phyloP scores from a whole-genome alignment of 2,113 vertebrate species.

The Cyprinus carpio region DNA sequence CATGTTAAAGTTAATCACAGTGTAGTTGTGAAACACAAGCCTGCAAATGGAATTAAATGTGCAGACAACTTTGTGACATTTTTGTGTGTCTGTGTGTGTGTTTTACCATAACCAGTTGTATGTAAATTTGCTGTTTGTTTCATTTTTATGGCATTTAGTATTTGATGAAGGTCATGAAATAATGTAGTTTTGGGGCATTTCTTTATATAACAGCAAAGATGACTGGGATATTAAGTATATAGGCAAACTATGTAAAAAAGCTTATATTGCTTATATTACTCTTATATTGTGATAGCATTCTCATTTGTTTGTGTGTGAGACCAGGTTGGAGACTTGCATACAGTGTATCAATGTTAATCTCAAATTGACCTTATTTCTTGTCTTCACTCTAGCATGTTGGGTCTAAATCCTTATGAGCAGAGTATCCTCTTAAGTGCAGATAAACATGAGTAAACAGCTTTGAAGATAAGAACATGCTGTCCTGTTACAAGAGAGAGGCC shows the following conservation, averaged over 20 bases:
- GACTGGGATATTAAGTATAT: neutral
- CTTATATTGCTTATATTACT: too few species aligned
- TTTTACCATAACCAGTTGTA: neutral
- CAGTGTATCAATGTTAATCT: conserved; percentile 20
- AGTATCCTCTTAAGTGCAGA: conserved; percentile 12
- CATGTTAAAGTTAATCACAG: too few species aligned
- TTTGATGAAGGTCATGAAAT: neutral
- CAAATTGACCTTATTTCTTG: neutral
- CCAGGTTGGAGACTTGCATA: neutral
- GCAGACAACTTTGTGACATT: neutral
- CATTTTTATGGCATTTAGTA: neutral
- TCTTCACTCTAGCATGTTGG: conserved; percentile 3
- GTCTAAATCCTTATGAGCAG: conserved; percentile 14
- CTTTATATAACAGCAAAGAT: neutral
- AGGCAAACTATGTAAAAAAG: neutral
- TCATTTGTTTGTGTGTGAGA: neutral
- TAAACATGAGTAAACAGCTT: conserved; percentile 26
- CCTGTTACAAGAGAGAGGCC: conserved; percentile 4
- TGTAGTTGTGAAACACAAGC: neutral
- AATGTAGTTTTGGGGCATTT: neutral
- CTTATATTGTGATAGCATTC: neutral
- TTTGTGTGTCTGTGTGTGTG: neutral
- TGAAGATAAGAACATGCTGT: conserved; percentile 24
- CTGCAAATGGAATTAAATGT: neutral
- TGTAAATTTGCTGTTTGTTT: neutral